These are phyloP conservation scores for Caenorhabditis doughertyi DNA, from an alignment of 2,888 invertebrate species.

Conservation along the genomic window DNA sequence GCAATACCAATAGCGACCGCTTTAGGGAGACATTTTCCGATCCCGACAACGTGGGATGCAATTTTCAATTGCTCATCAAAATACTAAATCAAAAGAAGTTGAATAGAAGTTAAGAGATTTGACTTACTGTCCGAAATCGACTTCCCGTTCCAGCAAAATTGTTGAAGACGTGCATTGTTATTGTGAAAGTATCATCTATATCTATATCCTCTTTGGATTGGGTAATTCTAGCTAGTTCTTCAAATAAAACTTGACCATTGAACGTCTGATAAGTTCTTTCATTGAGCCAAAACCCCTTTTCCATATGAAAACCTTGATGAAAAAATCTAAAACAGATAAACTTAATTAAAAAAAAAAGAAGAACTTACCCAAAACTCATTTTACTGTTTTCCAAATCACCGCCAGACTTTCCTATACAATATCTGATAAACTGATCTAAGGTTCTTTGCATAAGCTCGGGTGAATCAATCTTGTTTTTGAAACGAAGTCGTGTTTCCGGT, in stretches of 20 bases:
- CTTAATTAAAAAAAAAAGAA: too few relatives aligned
- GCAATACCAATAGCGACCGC: neutral
- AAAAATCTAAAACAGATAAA: neutral
- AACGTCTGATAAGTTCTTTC: neutral
- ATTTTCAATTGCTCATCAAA: neutral
- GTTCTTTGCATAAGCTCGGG: constrained; percentile 2
- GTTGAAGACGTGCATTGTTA: neutral
- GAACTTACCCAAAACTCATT: constrained; percentile 5
- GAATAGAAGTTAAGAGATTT: too few relatives aligned
- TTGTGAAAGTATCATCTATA: neutral
- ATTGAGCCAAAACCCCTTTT: neutral
- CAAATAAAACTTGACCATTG: neutral
- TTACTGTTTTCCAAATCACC: neutral
- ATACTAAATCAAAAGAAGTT: too few relatives aligned
- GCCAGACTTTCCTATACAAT: neutral
- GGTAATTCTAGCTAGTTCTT: neutral
- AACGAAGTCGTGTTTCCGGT: neutral
- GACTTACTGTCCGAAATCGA: neutral
- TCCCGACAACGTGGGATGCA: neutral
- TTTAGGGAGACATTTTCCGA: neutral
- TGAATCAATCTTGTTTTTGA: neutral
- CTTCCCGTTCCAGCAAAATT: neutral
- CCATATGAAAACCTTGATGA: neutral
- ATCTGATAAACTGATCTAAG: constrained; percentile 1
- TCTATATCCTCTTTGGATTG: neutral